phyloP scores from a whole-genome alignment of 2,113 vertebrate genomes.

The Propithecus coquereli region DNA sequence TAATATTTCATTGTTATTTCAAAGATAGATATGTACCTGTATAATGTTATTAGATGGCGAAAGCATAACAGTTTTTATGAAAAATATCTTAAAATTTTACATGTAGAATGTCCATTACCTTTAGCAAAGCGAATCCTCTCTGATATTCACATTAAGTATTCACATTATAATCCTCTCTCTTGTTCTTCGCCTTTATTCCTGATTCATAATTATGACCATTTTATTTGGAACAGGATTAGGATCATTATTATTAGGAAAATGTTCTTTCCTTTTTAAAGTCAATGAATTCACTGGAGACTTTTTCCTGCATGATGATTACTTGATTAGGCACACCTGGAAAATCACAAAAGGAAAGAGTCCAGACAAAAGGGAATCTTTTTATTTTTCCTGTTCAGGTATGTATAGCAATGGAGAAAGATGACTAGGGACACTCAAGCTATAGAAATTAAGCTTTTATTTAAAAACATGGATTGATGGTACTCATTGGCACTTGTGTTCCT shows the following conservation, averaged over 20 bases:
- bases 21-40: background rate
- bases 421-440: background rate
- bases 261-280: background rate
- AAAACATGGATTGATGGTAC: background rate
- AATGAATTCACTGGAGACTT: background rate
- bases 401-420: background rate
- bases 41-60: background rate
- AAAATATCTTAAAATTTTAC: background rate
- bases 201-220: background rate
- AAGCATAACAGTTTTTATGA: background rate
- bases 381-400: background rate
- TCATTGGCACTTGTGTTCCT: background rate
- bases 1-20: background rate
- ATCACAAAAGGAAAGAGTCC: background rate
- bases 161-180: background rate
- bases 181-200: background rate
- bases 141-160: background rate
- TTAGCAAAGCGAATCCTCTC: background rate
- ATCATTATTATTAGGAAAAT: background rate
- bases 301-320: background rate
- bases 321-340: constrained; percentile 23
- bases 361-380: background rate
- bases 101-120: background rate
- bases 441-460: background rate
- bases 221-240: constrained; percentile 11